Conservation (phyloP, 2,113 vertebrate species). For the Cyanoramphus novaezelandiae region DNA sequence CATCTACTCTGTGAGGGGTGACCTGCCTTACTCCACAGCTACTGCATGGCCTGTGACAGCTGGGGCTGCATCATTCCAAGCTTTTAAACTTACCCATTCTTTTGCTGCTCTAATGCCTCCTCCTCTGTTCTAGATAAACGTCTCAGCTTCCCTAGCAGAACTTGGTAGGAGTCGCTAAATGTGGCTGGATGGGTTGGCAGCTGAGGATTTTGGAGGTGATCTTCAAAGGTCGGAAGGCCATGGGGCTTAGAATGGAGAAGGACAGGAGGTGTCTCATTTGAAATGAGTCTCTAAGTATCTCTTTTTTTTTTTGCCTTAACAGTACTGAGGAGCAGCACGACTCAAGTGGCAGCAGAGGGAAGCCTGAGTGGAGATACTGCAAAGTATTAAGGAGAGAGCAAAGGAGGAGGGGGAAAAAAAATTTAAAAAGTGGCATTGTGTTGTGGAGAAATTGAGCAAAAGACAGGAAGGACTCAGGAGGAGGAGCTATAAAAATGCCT, state of each 20-base stretch:
- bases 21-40: not conserved
- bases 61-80: not conserved
- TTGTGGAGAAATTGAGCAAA: not conserved
- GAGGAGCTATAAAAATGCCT: not conserved
- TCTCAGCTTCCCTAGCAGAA: not conserved
- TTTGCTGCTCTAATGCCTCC: not conserved
- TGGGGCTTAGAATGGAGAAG: not conserved
- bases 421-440: rapidly evolving
- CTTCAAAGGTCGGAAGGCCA: not conserved
- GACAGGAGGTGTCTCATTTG: not conserved
- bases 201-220: not conserved
- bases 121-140: not conserved
- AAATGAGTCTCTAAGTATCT: not conserved
- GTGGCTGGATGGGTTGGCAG: not conserved
- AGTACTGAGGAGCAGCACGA: not conserved
- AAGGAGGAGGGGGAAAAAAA: not conserved
- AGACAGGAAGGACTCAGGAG: not conserved
- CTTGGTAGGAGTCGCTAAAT: not conserved
- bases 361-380: not conserved
- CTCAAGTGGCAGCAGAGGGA: not conserved
- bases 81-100: not conserved
- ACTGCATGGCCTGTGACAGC: not conserved
- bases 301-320: not conserved
- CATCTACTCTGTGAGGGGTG: rapidly evolving
- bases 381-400: not conserved